Conservation (phyloP, 2,113 vertebrate genomes). For the Cricetomys ansorgei region DNA sequence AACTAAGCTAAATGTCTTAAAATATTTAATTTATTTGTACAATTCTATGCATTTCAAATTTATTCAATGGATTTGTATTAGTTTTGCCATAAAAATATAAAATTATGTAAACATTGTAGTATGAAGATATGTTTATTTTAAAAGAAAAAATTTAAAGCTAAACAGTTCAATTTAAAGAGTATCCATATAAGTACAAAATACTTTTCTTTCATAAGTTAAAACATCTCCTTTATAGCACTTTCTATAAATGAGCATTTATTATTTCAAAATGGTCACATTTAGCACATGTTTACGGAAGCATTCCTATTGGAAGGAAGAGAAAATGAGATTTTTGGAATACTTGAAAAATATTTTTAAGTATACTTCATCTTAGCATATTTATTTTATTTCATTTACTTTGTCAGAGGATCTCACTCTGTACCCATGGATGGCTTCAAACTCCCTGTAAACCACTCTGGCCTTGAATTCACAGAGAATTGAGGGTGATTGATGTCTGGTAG, state of each 20-base stretch:
- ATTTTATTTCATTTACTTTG: not conserved
- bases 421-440: not conserved
- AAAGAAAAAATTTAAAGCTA: conserved; percentile 24
- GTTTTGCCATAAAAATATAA: not conserved
- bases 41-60: not conserved
- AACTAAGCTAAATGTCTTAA: not conserved
- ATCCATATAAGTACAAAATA: not conserved
- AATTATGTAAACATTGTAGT: not conserved
- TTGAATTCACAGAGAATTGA: not conserved
- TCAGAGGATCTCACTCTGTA: not conserved
- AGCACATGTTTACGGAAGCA: not conserved
- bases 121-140: not conserved
- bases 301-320: not conserved
- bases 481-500: not conserved
- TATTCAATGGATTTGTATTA: too few relatives aligned
- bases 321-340: not conserved
- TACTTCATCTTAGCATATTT: not conserved
- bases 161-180: not conserved
- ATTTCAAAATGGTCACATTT: not conserved
- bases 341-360: conserved; percentile 38
- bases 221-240: not conserved
- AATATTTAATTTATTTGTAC: not conserved
- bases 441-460: not conserved
- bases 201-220: not conserved
- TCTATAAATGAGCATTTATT: not conserved